phyloP scores from a whole-genome alignment of 2,797 vertebrate species.

The Acanthopagrus latus region DNA sequence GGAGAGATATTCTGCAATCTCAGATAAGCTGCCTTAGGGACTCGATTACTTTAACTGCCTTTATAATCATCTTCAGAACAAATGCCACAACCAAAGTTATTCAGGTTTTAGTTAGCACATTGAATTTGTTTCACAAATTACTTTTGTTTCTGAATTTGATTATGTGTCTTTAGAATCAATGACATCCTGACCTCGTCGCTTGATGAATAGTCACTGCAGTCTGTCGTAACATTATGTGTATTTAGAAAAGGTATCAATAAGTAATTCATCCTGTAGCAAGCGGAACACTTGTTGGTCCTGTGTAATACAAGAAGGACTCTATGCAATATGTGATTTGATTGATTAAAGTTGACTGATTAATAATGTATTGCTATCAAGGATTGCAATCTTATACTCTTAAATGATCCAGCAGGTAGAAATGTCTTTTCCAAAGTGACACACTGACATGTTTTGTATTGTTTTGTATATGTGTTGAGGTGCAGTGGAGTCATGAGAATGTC shows the following conservation, averaged over 20 bases:
- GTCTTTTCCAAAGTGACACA: constrained; percentile 3
- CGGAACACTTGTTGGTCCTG: constrained; percentile 30
- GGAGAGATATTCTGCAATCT: neutral
- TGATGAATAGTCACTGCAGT: neutral
- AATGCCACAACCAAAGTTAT: neutral
- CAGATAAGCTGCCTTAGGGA: neutral
- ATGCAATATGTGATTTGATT: constrained; percentile 27
- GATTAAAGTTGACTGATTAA: constrained; percentile 35
- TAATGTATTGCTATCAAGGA: constrained; percentile 45
- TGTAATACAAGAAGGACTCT: constrained; percentile 34
- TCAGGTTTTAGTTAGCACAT: neutral
- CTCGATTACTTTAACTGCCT: neutral
- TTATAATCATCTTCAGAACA: neutral
- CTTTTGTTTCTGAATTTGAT: neutral
- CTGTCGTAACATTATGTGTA: constrained; percentile 30
- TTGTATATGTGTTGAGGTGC: constrained; percentile 18
- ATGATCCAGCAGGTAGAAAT: constrained; percentile 18
- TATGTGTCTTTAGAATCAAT: constrained; percentile 11
- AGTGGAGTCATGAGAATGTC: constrained; percentile 10
- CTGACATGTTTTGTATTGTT: constrained; percentile 1
- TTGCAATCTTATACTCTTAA: constrained; percentile 23
- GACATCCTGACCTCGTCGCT: neutral
- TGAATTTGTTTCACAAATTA: neutral
- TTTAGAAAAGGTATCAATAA: constrained; percentile 31
- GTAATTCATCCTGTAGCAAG: constrained; percentile 27